Evolutionary conservation across 1,140 invertebrate genomes (phyloP).

Genomic region (Protaetia brevitarsis): DNA sequence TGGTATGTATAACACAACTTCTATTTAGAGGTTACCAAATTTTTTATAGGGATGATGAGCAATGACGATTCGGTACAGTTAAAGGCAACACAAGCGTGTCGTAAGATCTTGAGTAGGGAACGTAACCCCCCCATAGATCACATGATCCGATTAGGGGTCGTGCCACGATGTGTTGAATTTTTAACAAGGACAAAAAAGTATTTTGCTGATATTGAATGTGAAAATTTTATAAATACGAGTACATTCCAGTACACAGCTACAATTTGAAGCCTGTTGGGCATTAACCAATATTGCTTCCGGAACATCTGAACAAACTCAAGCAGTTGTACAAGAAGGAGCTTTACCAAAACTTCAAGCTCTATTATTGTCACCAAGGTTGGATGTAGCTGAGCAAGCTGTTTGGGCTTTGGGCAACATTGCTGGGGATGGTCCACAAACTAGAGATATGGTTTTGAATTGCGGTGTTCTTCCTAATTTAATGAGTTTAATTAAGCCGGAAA

Average conservation of each 20-base stretch:
- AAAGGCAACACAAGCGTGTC: conserved; percentile 68
- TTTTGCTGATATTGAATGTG: conserved; percentile 1
- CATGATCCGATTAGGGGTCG: conserved; percentile 82
- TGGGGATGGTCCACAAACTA: conserved; percentile 74
- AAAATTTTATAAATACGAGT: conserved; percentile 25
- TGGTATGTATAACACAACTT: neutral
- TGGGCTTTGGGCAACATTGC: conserved; percentile 99
- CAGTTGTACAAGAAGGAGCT: conserved; percentile 82
- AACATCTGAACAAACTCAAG: conserved; percentile 83
- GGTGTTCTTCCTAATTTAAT: conserved; percentile 67
- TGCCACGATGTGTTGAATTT: conserved; percentile 81
- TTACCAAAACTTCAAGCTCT: conserved; percentile 81
- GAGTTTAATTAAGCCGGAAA: conserved; percentile 60
- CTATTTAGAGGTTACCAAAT: neutral
- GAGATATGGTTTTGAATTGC: conserved; percentile 71
- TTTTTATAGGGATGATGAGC: conserved; percentile 56
- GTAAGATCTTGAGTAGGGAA: conserved; percentile 89
- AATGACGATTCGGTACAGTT: conserved; percentile 61
- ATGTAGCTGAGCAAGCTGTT: conserved; percentile 93
- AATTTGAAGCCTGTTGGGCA: conserved; percentile 98
- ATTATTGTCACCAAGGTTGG: conserved; percentile 67
- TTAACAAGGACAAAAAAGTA: conserved; percentile 69
- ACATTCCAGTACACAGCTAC: conserved; percentile 76
- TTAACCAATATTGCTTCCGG: conserved; percentile 98
- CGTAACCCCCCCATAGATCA: conserved; percentile 91